Evolutionary conservation across 2,888 invertebrate genomes (phyloP).

Genomic region (Nemurella pictetii): DNA sequence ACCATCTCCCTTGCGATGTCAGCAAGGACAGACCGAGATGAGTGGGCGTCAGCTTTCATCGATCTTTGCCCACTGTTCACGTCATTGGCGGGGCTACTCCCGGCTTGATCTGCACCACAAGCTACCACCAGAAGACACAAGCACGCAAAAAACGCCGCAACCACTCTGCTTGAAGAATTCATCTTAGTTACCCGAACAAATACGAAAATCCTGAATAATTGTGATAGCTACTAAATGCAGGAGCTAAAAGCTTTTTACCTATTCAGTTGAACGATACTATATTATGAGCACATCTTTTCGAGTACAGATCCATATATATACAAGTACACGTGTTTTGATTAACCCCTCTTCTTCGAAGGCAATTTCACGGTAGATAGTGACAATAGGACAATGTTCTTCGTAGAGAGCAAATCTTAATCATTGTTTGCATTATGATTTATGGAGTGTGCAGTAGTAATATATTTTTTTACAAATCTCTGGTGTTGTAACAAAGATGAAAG

Average conservation of each 20-base stretch:
- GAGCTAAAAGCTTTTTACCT: no score
- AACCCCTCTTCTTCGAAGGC: not conserved
- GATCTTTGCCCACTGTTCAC: not conserved
- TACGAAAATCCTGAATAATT: no score
- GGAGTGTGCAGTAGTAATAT: not conserved
- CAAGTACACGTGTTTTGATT: not conserved
- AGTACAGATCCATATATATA: not conserved
- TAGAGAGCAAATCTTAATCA: not conserved
- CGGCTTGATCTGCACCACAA: not conserved
- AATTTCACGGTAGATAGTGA: not conserved
- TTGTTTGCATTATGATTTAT: not conserved
- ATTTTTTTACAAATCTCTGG: no score
- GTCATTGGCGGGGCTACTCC: not conserved
- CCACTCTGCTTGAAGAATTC: not conserved
- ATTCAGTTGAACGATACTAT: not conserved
- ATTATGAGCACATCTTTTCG: not conserved
- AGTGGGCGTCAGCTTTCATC: not conserved
- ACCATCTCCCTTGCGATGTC: constrained; percentile 69
- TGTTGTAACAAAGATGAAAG: no score
- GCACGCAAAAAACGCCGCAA: not conserved
- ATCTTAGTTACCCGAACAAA: not conserved
- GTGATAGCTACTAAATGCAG: no score
- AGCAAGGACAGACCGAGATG: constrained; percentile 51
- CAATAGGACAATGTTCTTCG: not conserved
- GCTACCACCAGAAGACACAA: not conserved